Base-by-base conservation (phyloP, 2,113 vertebrate species). In the Perca flavescens region DNA sequence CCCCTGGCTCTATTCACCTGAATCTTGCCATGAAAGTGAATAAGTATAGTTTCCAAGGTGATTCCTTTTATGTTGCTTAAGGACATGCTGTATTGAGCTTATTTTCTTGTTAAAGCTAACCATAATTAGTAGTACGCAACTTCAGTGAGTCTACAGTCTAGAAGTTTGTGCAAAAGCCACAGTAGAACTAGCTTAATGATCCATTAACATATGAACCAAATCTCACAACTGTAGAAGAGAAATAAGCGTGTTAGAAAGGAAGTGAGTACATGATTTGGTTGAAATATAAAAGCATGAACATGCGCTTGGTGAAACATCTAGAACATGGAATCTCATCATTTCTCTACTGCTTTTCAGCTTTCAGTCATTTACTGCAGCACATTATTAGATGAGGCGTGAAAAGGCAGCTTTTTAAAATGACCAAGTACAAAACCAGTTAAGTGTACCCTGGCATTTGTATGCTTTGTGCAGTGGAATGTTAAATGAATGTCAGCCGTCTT, bases 361-460 rank as follows among this genome's bases (percentile, higher is more conserved):
- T 71, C 28, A 73, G 43, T 49, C 61, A 64, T 65, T 77, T 56
- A 12, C 2, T 57, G 43, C 52, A 68, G 69, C 34, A 70, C n/a
- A 79, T 57, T 63, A 46, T 69, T 4, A 63, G 68, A 75, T 69
- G 34, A 57, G 66, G 28, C 86, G 57, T 52, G n/a, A n/a, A 86
- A 46, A 61, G 6, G 17, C n/a, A 74, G 34, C 28, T 76, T 34
- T 79, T 63, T 22, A 47, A 81, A 43, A 74, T 21, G 7, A 61
- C 28, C 19, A 15, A 68, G 12, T 21, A 46, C 13, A 77, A 81
- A 85, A 28, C 56, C 34, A 43, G 54, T 8, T 8, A 52, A 71
- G 61, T 12, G 2, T 47, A 13, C 4, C 1, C 46, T 36, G 19
- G 10, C 74, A 61, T 6, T 22, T 1, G 4, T 40, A 13, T 21